Base-by-base conservation (phyloP, 2,888 invertebrate genomes). In the Drosophila nigricruria region DNA sequence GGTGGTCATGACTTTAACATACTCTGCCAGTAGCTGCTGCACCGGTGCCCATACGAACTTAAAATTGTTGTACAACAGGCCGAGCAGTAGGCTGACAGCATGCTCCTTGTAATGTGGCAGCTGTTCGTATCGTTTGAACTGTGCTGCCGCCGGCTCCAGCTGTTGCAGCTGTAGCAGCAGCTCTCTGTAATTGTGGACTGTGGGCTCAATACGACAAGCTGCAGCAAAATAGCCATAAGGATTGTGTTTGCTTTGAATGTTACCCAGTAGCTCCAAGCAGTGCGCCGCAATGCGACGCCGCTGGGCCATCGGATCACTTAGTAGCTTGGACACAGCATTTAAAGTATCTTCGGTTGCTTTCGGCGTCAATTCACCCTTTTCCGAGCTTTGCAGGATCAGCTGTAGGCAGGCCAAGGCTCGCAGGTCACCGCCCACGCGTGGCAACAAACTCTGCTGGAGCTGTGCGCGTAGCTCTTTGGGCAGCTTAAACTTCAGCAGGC, bases 41-140 rank as follows among this genome's bases (percentile, higher is more conserved):
- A 96, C 94, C 0, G 98, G 97, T 72, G 96, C 96, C 98, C 98
- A 98, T 0, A 99, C 92, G 16, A 97, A 93, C 81, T 97, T 96
- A 88, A 99, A 98, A 91, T 98, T 98, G 23, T 96, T 94, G 91
- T 96, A 97, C 54, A 98, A 93, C 68, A 95, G 94, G 2, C 98
- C 98, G 36, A 98, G 94, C 85, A 98, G 94, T 87, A 96, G 97
- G 70, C 96, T 94, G 23, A 99, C 91, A 0, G 96, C 95, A 83
- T 96, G 95, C 79, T 94, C 93, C 83, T 94, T 94, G 79, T 94
- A 96, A 8, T 94, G 94, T 0, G 94, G 94, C 53, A 94, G 93
- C 84, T 94, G 94, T 5, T 90, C 75, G 30, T 81, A 82, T 59
- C 92, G 91, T 73, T 94, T 94, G 77, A 94, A 94, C 70, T 94